phyloP scores from a whole-genome alignment of 2,888 invertebrate species.

The Trichopria drosophilae region DNA sequence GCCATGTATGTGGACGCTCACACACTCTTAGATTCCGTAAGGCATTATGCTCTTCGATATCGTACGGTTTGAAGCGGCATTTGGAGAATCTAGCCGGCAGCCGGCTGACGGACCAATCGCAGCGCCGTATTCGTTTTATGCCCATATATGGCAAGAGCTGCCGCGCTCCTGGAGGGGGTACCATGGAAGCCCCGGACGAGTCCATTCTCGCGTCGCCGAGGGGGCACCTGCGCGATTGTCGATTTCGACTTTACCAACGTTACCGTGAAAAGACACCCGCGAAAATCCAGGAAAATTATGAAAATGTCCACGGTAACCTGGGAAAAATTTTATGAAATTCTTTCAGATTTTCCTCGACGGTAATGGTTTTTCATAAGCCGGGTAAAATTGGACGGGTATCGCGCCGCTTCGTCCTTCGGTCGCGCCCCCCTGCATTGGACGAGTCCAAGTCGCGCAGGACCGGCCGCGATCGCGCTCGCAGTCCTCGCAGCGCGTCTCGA shows the following conservation, averaged over 20 bases:
- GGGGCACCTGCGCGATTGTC: no score
- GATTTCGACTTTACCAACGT: no score
- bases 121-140: conserved; percentile 70
- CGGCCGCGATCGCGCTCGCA: conserved; percentile 51
- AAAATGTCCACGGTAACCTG: no score
- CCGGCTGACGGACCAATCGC: conserved; percentile 69
- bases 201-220: conserved; percentile 42
- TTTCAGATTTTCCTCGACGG: no score
- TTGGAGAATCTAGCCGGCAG: conserved; percentile 60
- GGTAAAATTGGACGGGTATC: no score
- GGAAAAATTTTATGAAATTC: no score
- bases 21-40: no score
- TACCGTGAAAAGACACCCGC: no score
- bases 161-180: conserved; percentile 6
- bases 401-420: no score
- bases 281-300: no score
- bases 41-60: conserved; percentile 48
- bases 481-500: conserved; percentile 50
- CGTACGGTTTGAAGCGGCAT: conserved; percentile 58
- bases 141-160: conserved; percentile 76
- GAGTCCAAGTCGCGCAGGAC: conserved; percentile 47
- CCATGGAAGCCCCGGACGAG: conserved; percentile 53
- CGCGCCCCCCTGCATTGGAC: conserved; percentile 38
- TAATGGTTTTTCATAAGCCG: no score
- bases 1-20: conserved; percentile 13